These are phyloP conservation scores for Ips typographus DNA, from an alignment of 1,140 invertebrate species.

Conservation along the genomic window DNA sequence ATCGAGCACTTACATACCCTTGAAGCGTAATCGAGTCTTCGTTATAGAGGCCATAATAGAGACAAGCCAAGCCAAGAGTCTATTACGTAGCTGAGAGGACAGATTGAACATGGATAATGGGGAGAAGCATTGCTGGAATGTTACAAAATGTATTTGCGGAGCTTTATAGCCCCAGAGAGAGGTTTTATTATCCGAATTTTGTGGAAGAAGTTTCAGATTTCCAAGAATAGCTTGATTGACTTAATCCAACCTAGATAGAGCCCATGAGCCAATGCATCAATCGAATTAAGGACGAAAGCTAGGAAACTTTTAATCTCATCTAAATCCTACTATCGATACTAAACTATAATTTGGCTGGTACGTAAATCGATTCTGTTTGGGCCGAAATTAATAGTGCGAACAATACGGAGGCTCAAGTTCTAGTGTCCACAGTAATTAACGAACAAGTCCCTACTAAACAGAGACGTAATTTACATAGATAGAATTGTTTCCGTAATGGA, in stretches of 20 bases:
- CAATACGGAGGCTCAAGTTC: conserved; percentile 8
- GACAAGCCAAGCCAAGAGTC: conserved; percentile 4
- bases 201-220: no score
- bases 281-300: no score
- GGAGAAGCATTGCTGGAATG: no score
- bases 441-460: conserved; percentile 10
- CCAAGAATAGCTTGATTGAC: no score
- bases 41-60: not conserved
- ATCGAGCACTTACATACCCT: not conserved
- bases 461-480: conserved; percentile 16
- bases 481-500: conserved; percentile 22
- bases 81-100: not conserved
- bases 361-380: conserved; percentile 2
- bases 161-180: no score
- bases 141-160: no score
- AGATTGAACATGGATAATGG: not conserved
- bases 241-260: no score
- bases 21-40: not conserved
- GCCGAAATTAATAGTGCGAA: conserved; percentile 14
- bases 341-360: no score
- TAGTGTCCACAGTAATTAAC: conserved; percentile 18
- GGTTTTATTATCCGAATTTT: no score
- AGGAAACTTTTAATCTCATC: no score
- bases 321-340: no score
- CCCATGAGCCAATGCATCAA: no score